Evolutionary conservation across 2,888 invertebrate species (phyloP).

Genomic region (Aethes cnicana): DNA sequence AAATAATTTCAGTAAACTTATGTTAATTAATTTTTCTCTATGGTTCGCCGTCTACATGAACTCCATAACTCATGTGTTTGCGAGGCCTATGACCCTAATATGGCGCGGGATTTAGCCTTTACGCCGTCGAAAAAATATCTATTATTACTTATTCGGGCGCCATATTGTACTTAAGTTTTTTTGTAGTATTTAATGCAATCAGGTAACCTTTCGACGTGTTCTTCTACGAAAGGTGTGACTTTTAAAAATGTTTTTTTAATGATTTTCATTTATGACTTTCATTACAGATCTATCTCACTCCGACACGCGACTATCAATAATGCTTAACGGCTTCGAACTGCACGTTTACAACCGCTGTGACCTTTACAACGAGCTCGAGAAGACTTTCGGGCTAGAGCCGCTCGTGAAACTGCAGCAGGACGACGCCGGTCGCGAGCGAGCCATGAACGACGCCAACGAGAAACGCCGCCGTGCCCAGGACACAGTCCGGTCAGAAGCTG

Average conservation of each 20-base stretch:
- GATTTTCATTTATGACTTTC: background rate
- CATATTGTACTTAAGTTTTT: no score
- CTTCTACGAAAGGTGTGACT: no score
- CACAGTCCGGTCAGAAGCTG: conserved; percentile 87
- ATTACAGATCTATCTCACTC: conserved; percentile 94
- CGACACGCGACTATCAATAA: conserved; percentile 94
- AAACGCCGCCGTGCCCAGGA: conserved; percentile 77
- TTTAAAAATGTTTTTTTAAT: conserved; percentile 17
- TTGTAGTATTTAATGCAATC: no score
- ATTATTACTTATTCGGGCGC: no score
- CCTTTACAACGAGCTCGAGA: conserved; percentile 92
- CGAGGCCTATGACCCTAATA: no score
- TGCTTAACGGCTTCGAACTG: conserved; percentile 96
- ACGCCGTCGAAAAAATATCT: no score
- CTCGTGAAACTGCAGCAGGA: conserved; percentile 87
- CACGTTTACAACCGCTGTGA: conserved; percentile 97
- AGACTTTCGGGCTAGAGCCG: conserved; percentile 92
- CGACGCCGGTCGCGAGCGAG: conserved; percentile 78
- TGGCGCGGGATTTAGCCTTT: no score
- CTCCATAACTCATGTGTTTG: no score
- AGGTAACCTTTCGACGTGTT: no score
- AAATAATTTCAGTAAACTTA: no score
- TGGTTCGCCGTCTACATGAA: no score
- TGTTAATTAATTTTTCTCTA: no score
- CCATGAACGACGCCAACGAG: conserved; percentile 85